Evolutionary conservation across 2,888 invertebrate species (phyloP), one percentile per base, ranked within the genome.

Genomic region (Callimorpha dominula): DNA sequence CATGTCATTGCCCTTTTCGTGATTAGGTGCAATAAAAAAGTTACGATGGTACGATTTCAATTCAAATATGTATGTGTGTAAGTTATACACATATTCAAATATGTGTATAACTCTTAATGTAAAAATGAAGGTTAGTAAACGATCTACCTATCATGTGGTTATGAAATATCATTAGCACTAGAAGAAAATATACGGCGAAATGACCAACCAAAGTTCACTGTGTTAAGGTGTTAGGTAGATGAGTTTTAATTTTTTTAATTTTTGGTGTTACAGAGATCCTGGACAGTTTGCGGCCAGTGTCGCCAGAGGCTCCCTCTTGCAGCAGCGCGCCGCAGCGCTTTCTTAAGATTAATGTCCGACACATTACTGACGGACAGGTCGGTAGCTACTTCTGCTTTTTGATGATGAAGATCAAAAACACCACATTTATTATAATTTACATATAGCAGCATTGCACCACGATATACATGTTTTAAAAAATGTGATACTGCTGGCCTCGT

Each of bases 361-460:
- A 99, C 93, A 98, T 99, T 91, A 98, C 99, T 75, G 98, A 99
- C 95, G 98, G 99, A 86, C 98, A 99, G 96, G 97, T 97, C 88
- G 14, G 46, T 70, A 60, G 2, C n/a, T 46, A 60, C 60, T 62
- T n/a, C 49, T 6, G 17, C 20, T n/a, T 63, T 9, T 63, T 42
- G n/a, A 63, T 17, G 4, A 60, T 42, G n/a, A 63, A 42, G 4
- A 60, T 31, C 7, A 31, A 5, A 40, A 40, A 1, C 40, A 40
- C 40, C 7, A 0, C 6, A 54, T n/a, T 54, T 8, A n/a, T 54
- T 17, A 54, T 17, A 17, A 17, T 6, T 17, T 17, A 17, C 43
- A 9, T 46, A 46, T 46, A 17, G 5, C 6, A 52, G 8, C 43
- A 46, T 46, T 46, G 6, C 43, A 6, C 43, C 43, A 46, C 43